Conservation (phyloP, 2,888 invertebrate genomes). For the Limnephilus auricula region DNA sequence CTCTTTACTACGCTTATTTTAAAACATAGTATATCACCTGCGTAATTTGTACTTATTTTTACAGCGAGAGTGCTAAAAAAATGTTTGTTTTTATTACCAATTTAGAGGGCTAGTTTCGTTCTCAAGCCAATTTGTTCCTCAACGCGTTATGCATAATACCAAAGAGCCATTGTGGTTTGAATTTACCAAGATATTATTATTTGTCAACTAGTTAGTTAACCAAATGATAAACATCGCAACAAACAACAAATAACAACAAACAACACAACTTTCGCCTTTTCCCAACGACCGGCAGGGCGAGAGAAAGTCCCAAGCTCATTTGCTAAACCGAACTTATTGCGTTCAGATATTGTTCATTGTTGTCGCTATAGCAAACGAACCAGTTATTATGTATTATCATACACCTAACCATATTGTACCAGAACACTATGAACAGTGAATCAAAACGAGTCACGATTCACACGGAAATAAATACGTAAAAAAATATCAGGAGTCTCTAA, state of each 20-base stretch:
- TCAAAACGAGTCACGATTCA: not conserved
- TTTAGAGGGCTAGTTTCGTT: not conserved
- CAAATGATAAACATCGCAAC: conserved; percentile 20
- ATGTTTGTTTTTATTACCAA: not conserved
- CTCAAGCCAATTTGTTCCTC: not conserved
- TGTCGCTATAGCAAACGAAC: conserved; percentile 27
- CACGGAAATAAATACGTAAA: not conserved
- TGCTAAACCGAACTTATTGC: conserved; percentile 30
- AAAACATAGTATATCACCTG: too few species aligned
- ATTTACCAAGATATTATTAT: not conserved
- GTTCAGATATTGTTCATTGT: conserved; percentile 29
- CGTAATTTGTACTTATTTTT: too few species aligned
- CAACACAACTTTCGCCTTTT: conserved; percentile 39
- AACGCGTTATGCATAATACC: not conserved
- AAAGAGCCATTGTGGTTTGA: not conserved
- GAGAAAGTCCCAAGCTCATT: conserved; percentile 37
- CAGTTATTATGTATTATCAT: not conserved
- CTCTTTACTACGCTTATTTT: too few species aligned
- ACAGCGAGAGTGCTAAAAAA: too few species aligned
- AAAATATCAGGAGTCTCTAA: too few species aligned
- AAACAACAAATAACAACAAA: conserved; percentile 6
- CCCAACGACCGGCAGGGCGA: conserved; percentile 20
- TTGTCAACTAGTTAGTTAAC: conserved; percentile 24
- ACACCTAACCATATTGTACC: not conserved
- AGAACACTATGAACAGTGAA: not conserved